phyloP scores from a whole-genome alignment of 2,888 invertebrate genomes.

The Dendrolimus pini region DNA sequence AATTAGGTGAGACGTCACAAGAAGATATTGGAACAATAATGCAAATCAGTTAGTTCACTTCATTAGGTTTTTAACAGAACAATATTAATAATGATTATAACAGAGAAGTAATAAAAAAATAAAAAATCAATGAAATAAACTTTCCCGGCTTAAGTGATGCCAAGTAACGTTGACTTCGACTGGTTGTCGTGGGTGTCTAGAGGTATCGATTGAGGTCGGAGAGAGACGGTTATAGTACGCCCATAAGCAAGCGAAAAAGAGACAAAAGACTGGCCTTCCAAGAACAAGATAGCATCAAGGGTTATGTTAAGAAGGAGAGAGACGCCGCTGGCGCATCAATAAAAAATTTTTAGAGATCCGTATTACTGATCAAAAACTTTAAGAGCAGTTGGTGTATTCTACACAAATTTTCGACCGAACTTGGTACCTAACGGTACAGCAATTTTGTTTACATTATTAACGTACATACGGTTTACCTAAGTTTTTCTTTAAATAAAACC shows the following conservation, averaged over 20 bases:
- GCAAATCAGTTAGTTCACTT: too few species aligned
- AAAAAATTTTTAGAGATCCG: conserved; percentile 26
- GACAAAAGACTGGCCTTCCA: conserved; percentile 44
- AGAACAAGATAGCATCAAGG: conserved; percentile 71
- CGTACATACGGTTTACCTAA: too few species aligned
- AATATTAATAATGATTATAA: too few species aligned
- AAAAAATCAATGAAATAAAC: background rate
- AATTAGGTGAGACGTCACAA: too few species aligned
- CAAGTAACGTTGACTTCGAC: conserved; percentile 30
- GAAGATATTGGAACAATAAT: too few species aligned
- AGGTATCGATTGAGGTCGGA: conserved; percentile 59
- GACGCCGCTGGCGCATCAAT: conserved; percentile 60
- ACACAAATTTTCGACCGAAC: too few species aligned
- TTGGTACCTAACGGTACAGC: too few species aligned
- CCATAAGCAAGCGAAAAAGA: conserved; percentile 18
- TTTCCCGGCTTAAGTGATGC: background rate
- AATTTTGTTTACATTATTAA: too few species aligned
- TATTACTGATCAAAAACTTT: background rate
- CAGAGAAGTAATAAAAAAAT: background rate
- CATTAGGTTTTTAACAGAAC: too few species aligned
- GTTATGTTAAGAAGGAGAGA: conserved; percentile 51
- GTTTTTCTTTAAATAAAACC: too few species aligned
- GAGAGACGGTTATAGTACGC: conserved; percentile 24
- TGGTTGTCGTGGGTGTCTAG: conserved; percentile 54
- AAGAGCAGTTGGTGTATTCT: too few species aligned